These are phyloP conservation scores for Psophia crepitans DNA, from an alignment of 2,113 vertebrate species.

Conservation along the genomic window DNA sequence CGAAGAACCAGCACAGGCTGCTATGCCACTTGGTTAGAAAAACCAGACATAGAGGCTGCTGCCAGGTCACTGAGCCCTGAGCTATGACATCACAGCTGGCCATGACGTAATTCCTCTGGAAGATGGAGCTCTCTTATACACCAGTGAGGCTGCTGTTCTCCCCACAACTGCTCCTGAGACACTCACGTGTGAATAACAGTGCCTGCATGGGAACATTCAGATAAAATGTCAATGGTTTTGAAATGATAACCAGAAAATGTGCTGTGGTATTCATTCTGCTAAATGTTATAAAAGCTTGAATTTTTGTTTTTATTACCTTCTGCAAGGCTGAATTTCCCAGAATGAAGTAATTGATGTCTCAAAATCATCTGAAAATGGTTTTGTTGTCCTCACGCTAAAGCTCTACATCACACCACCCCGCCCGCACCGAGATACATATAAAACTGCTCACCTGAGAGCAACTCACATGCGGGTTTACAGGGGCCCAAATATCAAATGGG, in stretches of 20 bases:
- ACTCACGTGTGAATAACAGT: not conserved
- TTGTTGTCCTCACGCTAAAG: not conserved
- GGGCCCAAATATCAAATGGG: not conserved
- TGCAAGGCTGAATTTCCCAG: conserved; percentile 31
- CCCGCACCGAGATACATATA: not conserved
- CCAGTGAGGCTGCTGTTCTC: not conserved
- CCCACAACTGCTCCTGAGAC: not conserved
- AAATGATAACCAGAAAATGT: conserved; percentile 29
- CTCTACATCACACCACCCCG: not conserved
- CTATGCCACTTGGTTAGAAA: not conserved
- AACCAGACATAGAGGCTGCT: not conserved
- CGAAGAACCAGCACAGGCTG: not conserved
- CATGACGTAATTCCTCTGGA: not conserved
- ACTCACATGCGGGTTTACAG: not conserved
- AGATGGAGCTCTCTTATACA: not conserved
- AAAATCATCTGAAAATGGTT: not conserved
- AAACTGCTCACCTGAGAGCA: not conserved
- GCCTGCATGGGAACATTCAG: not conserved
- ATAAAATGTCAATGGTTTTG: conserved; percentile 26
- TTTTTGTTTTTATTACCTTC: conserved; percentile 20
- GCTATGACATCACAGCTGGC: not conserved
- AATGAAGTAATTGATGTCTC: not conserved
- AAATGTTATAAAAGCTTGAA: not conserved
- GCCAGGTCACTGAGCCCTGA: not conserved
- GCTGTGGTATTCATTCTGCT: conserved; percentile 15